Conservation (phyloP, 2,888 invertebrate genomes). For the Bellardia bayeri region DNA sequence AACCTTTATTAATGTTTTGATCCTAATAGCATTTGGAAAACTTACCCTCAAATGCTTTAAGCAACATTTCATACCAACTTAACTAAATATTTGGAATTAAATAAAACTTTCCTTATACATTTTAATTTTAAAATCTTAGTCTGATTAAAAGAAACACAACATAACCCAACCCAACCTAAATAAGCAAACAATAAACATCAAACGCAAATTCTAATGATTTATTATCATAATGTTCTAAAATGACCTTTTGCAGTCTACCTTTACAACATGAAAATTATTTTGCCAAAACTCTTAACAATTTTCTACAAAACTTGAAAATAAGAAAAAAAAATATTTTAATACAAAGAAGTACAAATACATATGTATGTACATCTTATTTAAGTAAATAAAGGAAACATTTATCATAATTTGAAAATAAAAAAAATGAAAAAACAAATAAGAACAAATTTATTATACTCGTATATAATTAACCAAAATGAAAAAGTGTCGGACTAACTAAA, state of each 20-base stretch:
- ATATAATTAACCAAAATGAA: neutral
- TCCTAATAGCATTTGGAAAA: too few relatives aligned
- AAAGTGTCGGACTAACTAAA: conserved; percentile 11
- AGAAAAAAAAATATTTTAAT: neutral
- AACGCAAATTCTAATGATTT: conserved; percentile 18
- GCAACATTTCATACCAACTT: too few relatives aligned
- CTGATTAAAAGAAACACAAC: neutral
- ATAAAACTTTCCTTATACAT: neutral
- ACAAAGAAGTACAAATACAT: neutral
- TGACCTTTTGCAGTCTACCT: conserved; percentile 13
- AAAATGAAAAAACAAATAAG: neutral
- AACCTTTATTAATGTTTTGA: too few relatives aligned
- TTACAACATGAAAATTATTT: neutral
- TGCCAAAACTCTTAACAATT: conserved; percentile 10
- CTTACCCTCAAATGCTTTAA: too few relatives aligned
- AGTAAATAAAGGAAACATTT: conserved; percentile 42
- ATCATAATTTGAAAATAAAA: conserved; percentile 31
- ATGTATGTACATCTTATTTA: conserved; percentile 10
- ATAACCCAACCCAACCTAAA: neutral
- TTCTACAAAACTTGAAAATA: neutral
- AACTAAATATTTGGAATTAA: neutral
- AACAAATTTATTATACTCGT: conserved; percentile 10
- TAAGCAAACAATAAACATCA: neutral
- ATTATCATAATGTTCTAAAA: conserved; percentile 14
- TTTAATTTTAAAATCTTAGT: neutral